A percentile compares a stretch with the other conserved stretches of the same genome.
Evolutionary conservation across 2,797 vertebrate genomes (phyloP).

Genomic region (Astyanax mexicanus): DNA sequence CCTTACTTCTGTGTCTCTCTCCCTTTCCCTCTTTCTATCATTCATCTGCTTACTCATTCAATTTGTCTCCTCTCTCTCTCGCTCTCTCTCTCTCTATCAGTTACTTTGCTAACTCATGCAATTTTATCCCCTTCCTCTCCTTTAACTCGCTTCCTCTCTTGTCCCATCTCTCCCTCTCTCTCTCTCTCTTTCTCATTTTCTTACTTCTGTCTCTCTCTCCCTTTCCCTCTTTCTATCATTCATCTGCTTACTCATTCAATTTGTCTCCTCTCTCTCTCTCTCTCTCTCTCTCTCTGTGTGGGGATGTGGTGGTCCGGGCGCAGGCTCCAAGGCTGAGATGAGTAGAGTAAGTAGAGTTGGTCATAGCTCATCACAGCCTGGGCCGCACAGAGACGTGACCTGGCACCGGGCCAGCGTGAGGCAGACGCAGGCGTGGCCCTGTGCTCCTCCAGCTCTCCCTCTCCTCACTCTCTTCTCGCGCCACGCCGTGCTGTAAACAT

Average conservation of each 20-base stretch:
- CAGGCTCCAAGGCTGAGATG: constrained; percentile 56
- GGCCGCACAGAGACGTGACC: constrained; percentile 52
- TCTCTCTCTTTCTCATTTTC: too few species aligned
- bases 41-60: neutral
- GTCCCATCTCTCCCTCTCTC: too few species aligned
- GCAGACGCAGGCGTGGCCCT: constrained; percentile 28
- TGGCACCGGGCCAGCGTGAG: constrained; percentile 34
- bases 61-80: too few species aligned
- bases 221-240: neutral
- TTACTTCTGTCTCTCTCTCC: neutral
- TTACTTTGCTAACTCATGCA: too few species aligned
- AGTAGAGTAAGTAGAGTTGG: constrained; percentile 55
- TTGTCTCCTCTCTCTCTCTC: neutral
- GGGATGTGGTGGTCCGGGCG: constrained; percentile 22
- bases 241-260: neutral
- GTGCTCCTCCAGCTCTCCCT: neutral
- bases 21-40: too few species aligned
- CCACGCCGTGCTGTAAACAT: constrained; percentile 28
- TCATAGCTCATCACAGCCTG: constrained; percentile 55
- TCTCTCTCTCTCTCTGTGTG: constrained; percentile 30
- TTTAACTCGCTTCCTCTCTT: too few species aligned
- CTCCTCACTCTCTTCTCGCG: constrained; percentile 16
- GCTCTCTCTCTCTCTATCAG: too few species aligned
- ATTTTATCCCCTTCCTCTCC: too few species aligned
- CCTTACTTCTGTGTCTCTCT: too few species aligned